Evolutionary conservation across 92 coral and sea anemone genomes (phyloP), one percentile per base, ranked within the genome.

Genomic region (Scolanthus callimorphus): DNA sequence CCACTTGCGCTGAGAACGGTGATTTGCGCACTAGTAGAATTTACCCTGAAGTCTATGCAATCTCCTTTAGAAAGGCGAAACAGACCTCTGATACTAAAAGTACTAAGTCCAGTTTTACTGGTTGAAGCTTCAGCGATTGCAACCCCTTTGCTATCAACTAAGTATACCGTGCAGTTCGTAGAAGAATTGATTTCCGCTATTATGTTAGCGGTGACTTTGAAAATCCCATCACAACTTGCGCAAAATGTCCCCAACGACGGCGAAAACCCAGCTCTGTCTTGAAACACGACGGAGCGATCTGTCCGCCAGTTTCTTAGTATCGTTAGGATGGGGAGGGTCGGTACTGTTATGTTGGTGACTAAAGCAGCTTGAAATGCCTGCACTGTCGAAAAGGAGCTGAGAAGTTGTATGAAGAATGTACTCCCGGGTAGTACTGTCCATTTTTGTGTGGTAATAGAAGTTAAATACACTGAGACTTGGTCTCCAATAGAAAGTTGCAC

Each of bases 331-430:
- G 70, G 59, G 46, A 64, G 45, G 15, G 1, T 17, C 39, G 70
- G 59, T 31, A 64, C 19, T 30, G 69, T n/a, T 10, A 51, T 48
- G 17, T 63, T 60, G 43, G 48, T 63, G 20, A 79, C 51, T 41
- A 71, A 71, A 11, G 46, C 67, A 0, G 65, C 79, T 30, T 79
- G 85, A 29, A 79, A 79, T 19, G 79, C 85, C 15, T 79, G 85
- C 43, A 62, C 64, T 30, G 62, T 49, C 39, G 79, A 66, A 49
- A 63, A 27, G 2, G 74, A 69, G 38, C 60, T 51, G 54, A 79
- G 46, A 51, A 63, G 39, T 27, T 63, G 52, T 9, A 71, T 69
- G 25, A 75, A 79, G 50, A 79, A 79, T 2, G 85, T 71, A 38
- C 85, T 79, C 30, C 55, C 67, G 11, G 63, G 25, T 27, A 79